Evolutionary conservation across 2,797 vertebrate genomes (phyloP), one percentile per base, ranked within the genome.

Genomic region (Rhinichthys osculus): DNA sequence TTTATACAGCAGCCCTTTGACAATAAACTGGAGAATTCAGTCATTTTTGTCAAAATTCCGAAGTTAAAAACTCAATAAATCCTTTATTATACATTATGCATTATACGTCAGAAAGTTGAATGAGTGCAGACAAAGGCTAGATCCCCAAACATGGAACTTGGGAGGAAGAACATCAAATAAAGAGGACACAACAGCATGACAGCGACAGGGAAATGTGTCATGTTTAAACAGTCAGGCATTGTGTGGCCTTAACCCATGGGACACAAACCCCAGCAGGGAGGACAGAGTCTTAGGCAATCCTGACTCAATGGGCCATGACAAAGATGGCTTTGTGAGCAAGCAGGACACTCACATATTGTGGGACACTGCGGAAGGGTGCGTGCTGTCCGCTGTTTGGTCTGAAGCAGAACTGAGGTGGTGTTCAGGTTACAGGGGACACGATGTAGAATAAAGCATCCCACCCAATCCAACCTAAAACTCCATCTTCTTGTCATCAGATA

Each of bases 181-280:
- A 74, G 59, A 66, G 40, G 47, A 67, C 73, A 69, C 19, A 78
- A 78, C 64, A 62, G 33, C 50, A 83, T 73, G 72, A 78, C 78
- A 67, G 72, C 47, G 73, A 62, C 35, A 73, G 67, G 35, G 70
- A 81, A 84, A 84, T 71, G 62, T 74, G 78, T 44, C 80, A 76
- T 85, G 83, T 79, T 80, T 79, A 85, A 87, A 82, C 87, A 87
- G 87, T 76, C 70, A 70, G 80, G 47, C 69, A 76, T 89, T 88
- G 84, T 88, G 74, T 83, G 74, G 80, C 79, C 74, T 78, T 70
- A 74, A 78, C 78, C 59, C 81, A 78, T 78, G 79, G 83, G 86
- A 87, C 78, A 38, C 83, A 59, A 77, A 67, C 79, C 73, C 64
- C 73, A 44, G 71, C 57, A 59, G 86, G 62, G 76, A 71, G 67